phyloP scores from a whole-genome alignment of 2,797 vertebrate species.

The Danio albolineatus region DNA sequence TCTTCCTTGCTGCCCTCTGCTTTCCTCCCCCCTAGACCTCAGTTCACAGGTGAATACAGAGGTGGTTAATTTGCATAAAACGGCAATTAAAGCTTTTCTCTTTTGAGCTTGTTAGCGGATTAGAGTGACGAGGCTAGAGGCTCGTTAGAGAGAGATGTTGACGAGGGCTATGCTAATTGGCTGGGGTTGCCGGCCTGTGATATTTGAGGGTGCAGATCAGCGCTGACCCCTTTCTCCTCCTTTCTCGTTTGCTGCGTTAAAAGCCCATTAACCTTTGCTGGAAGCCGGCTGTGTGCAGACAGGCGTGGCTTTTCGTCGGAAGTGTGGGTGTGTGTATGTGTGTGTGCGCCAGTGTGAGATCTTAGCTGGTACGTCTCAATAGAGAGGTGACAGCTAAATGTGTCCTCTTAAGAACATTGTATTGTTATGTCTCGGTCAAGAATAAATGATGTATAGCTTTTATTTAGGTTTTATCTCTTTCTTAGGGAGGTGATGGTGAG shows the following conservation, averaged over 20 bases:
- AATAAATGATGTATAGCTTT: slow-evolving; percentile 17
- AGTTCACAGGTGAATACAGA: slow-evolving; percentile 58
- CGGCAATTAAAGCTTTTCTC: slow-evolving; percentile 75
- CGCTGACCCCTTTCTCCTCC: slow-evolving; percentile 83
- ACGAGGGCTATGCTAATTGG: slow-evolving; percentile 64
- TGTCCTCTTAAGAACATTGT: slow-evolving; percentile 5
- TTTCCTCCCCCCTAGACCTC: slow-evolving; percentile 50
- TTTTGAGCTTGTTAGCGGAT: slow-evolving; percentile 66
- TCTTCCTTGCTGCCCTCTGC: slow-evolving; percentile 1
- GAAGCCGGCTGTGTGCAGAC: slow-evolving; percentile 86
- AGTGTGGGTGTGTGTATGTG: slow-evolving; percentile 13
- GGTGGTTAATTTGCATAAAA: slow-evolving; percentile 74
- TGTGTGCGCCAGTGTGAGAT: slow-evolving; percentile 26
- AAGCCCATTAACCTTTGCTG: slow-evolving; percentile 92
- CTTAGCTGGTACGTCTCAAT: slow-evolving; percentile 24
- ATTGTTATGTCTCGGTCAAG: slow-evolving; percentile 29
- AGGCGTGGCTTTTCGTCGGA: slow-evolving; percentile 80
- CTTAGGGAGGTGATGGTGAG: slow-evolving; percentile 76
- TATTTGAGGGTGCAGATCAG: slow-evolving; percentile 78
- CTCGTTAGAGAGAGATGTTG: slow-evolving; percentile 57
- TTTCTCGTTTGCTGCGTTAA: slow-evolving; percentile 87
- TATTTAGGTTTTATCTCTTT: slow-evolving; percentile 21
- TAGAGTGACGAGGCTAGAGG: slow-evolving; percentile 60
- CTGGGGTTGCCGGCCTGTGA: slow-evolving; percentile 67
- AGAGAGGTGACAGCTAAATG: slow-evolving; percentile 33